A percentile compares a stretch with the other conserved stretches of the same genome.
These are phyloP conservation scores for Margarornis squamiger DNA, from an alignment of 2,797 vertebrate species.

Conservation along the genomic window DNA sequence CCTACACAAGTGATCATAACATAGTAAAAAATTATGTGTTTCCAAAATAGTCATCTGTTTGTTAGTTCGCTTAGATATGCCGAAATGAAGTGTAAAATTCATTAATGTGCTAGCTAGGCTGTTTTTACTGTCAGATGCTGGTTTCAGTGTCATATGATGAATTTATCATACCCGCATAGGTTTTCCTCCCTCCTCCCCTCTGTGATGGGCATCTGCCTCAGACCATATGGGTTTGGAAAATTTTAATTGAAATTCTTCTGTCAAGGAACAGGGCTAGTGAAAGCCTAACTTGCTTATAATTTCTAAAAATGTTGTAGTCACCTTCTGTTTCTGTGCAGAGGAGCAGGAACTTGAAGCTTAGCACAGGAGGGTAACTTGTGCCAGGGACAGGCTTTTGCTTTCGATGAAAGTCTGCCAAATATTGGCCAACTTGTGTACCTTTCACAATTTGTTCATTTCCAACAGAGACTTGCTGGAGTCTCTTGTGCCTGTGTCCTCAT, in stretches of 20 bases:
- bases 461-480: not conserved
- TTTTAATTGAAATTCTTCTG: not conserved
- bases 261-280: not conserved
- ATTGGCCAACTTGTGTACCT: slow-evolving; percentile 15
- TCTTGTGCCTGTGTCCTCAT: slow-evolving; percentile 9
- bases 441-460: slow-evolving; percentile 15
- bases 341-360: not conserved
- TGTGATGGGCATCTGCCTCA: slow-evolving; percentile 17
- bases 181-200: slow-evolving; percentile 12
- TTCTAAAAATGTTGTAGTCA: not conserved
- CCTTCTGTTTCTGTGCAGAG: not conserved
- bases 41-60: not conserved
- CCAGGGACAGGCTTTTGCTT: slow-evolving; percentile 56
- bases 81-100: slow-evolving; percentile 38
- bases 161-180: not conserved
- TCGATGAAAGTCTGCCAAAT: slow-evolving; percentile 40
- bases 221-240: slow-evolving; percentile 29
- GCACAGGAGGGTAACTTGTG: not conserved
- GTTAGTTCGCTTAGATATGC: not conserved
- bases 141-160: not conserved
- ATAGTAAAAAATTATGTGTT: not conserved
- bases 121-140: not conserved
- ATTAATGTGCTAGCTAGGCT: not conserved
- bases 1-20: not conserved
- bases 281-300: slow-evolving; percentile 1